Base-by-base conservation (phyloP, 2,888 invertebrate genomes). In the Agrochola macilenta region DNA sequence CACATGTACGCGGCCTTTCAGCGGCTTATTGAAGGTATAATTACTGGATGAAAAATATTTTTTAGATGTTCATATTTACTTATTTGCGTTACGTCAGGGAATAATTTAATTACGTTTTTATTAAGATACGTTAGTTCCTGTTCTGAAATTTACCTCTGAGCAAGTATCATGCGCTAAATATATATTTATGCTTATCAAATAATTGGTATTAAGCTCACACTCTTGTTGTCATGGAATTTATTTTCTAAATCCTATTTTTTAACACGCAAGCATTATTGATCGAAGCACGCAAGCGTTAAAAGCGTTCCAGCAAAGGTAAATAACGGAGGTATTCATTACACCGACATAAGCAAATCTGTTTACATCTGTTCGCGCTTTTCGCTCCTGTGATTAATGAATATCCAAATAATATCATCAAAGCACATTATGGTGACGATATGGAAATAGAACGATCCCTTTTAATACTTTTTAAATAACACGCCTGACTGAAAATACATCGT, bases 391-490 rank as follows among this genome's bases (percentile, higher is more conserved):
- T 87, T 86, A 85, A 88, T 89, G 83, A 83, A 86, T 86, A 81
- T 80, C 74, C 76, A 87, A 88, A 89, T 74, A 83, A 74, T 84
- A 90, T 84, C 86, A 86, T 88, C 83, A 88, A 87, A 90, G 86
- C 79, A 83, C 49, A 86, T 85, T 87, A 86, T 74, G 74, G 78
- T 46, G 66, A 81, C 70, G 66, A 76, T 66, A 78, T 75, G 72
- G 69, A 79, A 79, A 76, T 46, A 74, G 71, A 4, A 58, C 57
- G 68, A 74, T 69, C 76, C 72, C 61, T 66, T 81, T 81, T 79
- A 76, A 77, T 81, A 79, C 60, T 76, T 82, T 84, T 75, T 54
- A 68, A 84, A 78, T 82, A 86, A 76, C 75, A 76, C 54, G 30
- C 64, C 72, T 60, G 71, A 52, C 63, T 79, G 66, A 35, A 79